phyloP scores from a whole-genome alignment of 2,888 invertebrate genomes.

The Heteromyza rotundicornis region DNA sequence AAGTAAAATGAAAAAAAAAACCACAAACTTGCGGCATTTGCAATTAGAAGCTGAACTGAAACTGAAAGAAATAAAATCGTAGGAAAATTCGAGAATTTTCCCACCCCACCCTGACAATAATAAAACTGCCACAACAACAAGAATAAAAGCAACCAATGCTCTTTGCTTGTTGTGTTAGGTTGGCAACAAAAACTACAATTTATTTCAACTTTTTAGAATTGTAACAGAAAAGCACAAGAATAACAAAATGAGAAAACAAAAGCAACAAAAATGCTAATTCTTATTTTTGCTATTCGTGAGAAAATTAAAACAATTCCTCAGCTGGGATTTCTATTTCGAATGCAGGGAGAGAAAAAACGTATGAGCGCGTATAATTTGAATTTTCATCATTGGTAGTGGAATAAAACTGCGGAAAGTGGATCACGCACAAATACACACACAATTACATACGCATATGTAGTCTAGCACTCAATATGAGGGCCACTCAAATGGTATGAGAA shows the following conservation, averaged over 20 bases:
- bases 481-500: no score
- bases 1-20: not conserved
- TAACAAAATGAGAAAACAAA: not conserved
- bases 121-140: not conserved
- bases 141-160: no score
- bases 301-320: not conserved
- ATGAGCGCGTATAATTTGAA: no score
- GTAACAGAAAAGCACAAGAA: not conserved
- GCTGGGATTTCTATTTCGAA: not conserved
- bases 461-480: not conserved
- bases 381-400: no score
- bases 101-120: not conserved
- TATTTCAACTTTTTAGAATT: no score
- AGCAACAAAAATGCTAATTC: not conserved
- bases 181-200: no score
- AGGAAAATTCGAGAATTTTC: slow-evolving; percentile 2
- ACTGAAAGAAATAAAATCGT: not conserved
- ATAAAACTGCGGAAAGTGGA: no score
- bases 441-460: not conserved
- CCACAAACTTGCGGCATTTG: not conserved
- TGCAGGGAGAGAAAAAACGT: no score
- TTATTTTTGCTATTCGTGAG: not conserved
- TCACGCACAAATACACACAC: not conserved
- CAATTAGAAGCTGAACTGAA: no score
- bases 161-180: no score